A percentile compares a stretch with the other conserved stretches of the same genome.
Conservation (phyloP, 2,888 invertebrate species). For the Andrena minutula region DNA sequence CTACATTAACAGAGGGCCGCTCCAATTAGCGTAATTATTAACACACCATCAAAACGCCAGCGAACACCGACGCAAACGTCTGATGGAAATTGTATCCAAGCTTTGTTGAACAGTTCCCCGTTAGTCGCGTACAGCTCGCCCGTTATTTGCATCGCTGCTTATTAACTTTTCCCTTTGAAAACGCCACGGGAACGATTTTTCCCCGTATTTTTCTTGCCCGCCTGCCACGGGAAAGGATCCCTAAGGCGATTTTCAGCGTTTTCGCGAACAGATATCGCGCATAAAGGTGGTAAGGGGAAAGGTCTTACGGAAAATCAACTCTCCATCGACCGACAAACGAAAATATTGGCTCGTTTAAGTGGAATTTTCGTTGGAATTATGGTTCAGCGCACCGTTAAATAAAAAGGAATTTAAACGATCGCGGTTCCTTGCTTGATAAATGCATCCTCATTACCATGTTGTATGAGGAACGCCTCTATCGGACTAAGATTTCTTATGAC, state of each 20-base stretch:
- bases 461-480: too few relatives aligned
- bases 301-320: constrained; percentile 36
- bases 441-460: too few relatives aligned
- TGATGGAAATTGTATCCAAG: background rate
- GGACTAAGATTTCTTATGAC: too few relatives aligned
- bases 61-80: background rate
- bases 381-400: background rate
- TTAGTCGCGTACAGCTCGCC: background rate
- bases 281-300: constrained; percentile 21
- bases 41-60: constrained; percentile 4
- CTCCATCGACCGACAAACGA: constrained; percentile 15
- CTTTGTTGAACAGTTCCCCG: background rate
- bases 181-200: background rate
- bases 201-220: constrained; percentile 14
- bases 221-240: background rate
- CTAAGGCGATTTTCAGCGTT: constrained; percentile 34
- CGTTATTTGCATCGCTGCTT: constrained; percentile 39
- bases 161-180: constrained; percentile 39
- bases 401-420: constrained; percentile 19
- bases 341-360: constrained; percentile 55
- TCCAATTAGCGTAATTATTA: constrained; percentile 36
- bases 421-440: background rate
- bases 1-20: background rate
- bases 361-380: constrained; percentile 26
- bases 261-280: constrained; percentile 22